Evolutionary conservation across 1,140 invertebrate genomes (phyloP).

Genomic region (Homalodisca vitripennis): DNA sequence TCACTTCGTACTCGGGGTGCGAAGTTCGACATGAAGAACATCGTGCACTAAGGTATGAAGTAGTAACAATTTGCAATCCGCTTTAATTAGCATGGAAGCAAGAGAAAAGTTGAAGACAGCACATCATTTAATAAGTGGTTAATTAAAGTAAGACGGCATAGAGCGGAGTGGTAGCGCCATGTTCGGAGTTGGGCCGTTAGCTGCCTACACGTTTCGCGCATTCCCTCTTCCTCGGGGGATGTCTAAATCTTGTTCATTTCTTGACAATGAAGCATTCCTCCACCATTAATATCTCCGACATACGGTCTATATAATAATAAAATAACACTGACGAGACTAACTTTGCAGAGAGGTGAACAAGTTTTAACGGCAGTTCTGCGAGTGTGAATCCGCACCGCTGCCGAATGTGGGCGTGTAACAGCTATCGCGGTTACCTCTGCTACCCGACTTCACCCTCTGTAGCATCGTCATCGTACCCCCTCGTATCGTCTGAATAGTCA

Average conservation of each 20-base stretch:
- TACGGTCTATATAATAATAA: conserved; percentile 26
- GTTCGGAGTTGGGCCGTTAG: background rate
- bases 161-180: background rate
- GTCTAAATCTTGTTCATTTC: conserved; percentile 29
- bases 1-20: too few relatives aligned
- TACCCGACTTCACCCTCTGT: too few relatives aligned
- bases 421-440: too few relatives aligned
- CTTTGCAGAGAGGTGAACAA: background rate
- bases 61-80: too few relatives aligned
- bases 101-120: background rate
- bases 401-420: too few relatives aligned
- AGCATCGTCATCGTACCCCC: too few relatives aligned
- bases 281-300: conserved; percentile 15
- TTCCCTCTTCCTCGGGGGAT: background rate
- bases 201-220: background rate
- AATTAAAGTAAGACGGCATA: background rate
- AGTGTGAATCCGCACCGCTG: background rate
- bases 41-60: too few relatives aligned
- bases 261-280: conserved; percentile 22
- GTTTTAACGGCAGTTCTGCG: conserved; percentile 17
- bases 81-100: background rate
- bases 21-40: conserved; percentile 4
- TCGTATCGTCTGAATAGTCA: too few relatives aligned
- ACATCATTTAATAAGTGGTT: conserved; percentile 8
- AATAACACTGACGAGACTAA: conserved; percentile 18